Evolutionary conservation across 2,113 vertebrate species (phyloP).

Genomic region (Carassius gibelio): DNA sequence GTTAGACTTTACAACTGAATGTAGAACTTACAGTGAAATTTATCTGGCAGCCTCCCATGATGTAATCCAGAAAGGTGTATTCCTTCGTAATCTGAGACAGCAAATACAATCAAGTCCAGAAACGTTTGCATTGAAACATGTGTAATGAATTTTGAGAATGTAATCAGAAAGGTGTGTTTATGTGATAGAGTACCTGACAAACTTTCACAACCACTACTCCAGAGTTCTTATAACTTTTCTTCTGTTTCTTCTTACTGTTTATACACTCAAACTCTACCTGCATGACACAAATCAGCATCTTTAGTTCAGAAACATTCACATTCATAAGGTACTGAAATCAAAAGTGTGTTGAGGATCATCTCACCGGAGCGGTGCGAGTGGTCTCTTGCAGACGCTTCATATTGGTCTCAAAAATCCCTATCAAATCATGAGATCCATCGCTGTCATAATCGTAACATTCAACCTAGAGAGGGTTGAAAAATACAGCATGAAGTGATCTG

Average conservation of each 20-base stretch:
- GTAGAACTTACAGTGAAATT: conserved; percentile 88
- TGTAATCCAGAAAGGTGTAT: conserved; percentile 93
- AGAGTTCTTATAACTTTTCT: conserved; percentile 95
- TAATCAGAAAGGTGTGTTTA: background rate
- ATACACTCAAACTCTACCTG: conserved; percentile 95
- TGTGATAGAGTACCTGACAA: conserved; percentile 82
- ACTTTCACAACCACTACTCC: conserved; percentile 87
- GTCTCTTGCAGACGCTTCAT: conserved; percentile 88
- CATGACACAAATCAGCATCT: background rate
- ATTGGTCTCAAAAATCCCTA: conserved; percentile 89
- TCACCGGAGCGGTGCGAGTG: conserved; percentile 84
- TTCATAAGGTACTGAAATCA: background rate
- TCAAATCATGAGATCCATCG: conserved; percentile 95
- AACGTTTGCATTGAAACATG: background rate
- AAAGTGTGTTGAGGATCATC: conserved; percentile 51
- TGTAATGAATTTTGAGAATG: background rate
- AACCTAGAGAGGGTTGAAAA: conserved; percentile 75
- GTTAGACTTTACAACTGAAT: no score
- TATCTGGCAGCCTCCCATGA: conserved; percentile 97
- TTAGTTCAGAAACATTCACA: background rate
- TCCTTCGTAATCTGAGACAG: conserved; percentile 85
- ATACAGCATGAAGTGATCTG: background rate
- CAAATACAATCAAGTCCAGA: background rate
- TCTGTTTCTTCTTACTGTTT: conserved; percentile 95
- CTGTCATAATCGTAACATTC: conserved; percentile 94